Evolutionary conservation across 2,888 invertebrate species (phyloP).

Genomic region (Taenaris catops): DNA sequence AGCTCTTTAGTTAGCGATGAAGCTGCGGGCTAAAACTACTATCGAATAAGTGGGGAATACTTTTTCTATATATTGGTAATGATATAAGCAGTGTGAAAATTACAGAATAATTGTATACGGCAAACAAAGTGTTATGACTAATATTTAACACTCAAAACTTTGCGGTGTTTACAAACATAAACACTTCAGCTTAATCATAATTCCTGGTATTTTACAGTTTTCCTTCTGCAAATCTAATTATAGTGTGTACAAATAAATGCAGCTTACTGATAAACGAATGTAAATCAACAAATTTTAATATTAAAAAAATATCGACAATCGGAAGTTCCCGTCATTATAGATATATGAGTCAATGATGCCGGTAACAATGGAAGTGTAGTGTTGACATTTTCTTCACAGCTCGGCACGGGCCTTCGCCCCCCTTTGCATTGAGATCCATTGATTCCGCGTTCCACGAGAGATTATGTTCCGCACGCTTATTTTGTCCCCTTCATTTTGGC

Average conservation of each 20-base stretch:
- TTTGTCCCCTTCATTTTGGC: conserved; percentile 32
- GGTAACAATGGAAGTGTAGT: conserved; percentile 44
- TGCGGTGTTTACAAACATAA: too few species aligned
- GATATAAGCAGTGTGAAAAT: too few species aligned
- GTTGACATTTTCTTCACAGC: conserved; percentile 56
- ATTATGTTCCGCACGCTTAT: conserved; percentile 54
- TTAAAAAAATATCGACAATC: conserved; percentile 1
- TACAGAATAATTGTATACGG: too few species aligned
- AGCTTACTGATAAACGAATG: too few species aligned
- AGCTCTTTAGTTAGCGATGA: too few species aligned
- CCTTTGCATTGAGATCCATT: conserved; percentile 45
- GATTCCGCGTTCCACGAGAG: conserved; percentile 56
- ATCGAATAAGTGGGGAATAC: too few species aligned
- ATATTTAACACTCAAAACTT: too few species aligned
- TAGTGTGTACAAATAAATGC: too few species aligned
- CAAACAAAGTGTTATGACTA: too few species aligned
- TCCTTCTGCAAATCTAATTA: neutral
- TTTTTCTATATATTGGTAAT: too few species aligned
- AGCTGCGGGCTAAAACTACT: too few species aligned
- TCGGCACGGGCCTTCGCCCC: conserved; percentile 28
- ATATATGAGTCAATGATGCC: conserved; percentile 28
- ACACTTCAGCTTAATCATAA: conserved; percentile 9
- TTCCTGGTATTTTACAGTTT: conserved; percentile 6
- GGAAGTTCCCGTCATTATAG: conserved; percentile 1
- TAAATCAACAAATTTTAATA: too few species aligned